A percentile compares a stretch with the other conserved stretches of the same genome.
Evolutionary conservation across 2,888 invertebrate genomes (phyloP).

Genomic region (Hirudinaria manillensis): DNA sequence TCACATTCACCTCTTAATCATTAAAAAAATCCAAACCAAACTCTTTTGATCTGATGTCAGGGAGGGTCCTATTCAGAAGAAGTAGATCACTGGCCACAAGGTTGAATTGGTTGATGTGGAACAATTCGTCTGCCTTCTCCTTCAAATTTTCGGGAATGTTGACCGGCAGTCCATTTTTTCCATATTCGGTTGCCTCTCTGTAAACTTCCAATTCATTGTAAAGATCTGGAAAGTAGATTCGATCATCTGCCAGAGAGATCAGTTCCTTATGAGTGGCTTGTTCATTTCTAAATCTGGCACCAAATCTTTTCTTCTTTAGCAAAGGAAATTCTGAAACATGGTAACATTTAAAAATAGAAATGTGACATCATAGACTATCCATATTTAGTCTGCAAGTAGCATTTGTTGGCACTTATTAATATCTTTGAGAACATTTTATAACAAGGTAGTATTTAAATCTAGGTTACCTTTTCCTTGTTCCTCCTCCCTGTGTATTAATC

Average conservation of each 20-base stretch:
- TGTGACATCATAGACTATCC: too few species aligned
- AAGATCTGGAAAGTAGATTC: background rate
- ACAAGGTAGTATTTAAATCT: too few species aligned
- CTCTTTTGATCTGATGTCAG: conserved; percentile 19
- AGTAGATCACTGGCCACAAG: conserved; percentile 23
- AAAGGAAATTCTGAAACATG: conserved; percentile 5
- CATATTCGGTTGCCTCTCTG: background rate
- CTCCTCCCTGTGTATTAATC: too few species aligned
- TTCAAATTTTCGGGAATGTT: conserved; percentile 15
- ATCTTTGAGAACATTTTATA: too few species aligned
- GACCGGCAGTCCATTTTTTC: conserved; percentile 17
- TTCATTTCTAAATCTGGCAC: background rate
- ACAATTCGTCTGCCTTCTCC: conserved; percentile 13
- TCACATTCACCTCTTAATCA: background rate
- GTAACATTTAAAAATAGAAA: too few species aligned
- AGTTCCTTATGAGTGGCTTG: background rate
- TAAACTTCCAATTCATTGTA: background rate
- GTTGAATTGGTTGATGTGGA: conserved; percentile 28
- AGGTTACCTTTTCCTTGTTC: too few species aligned
- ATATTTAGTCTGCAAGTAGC: too few species aligned
- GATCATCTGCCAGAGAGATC: background rate
- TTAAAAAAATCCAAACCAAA: background rate
- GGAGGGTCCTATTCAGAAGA: background rate
- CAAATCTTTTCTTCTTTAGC: background rate
- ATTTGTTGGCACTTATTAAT: too few species aligned